phyloP scores from a whole-genome alignment of 2,888 invertebrate species.

The Epinotia demarniana region DNA sequence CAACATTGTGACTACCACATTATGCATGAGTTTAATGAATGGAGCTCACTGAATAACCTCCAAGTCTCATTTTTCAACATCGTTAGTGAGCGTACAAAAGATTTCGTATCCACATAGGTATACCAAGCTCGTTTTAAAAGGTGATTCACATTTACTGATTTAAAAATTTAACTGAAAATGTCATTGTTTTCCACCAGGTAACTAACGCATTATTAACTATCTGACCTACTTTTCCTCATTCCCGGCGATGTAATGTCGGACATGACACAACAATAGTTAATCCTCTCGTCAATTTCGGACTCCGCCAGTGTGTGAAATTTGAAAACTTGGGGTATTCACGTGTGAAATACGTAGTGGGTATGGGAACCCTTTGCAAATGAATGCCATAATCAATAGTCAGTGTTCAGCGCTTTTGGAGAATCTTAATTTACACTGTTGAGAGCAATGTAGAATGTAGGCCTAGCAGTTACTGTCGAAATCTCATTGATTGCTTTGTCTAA shows the following conservation, averaged over 20 bases:
- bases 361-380: conserved; percentile 53
- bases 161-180: background rate
- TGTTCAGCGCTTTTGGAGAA: conserved; percentile 46
- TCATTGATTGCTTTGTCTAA: background rate
- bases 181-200: background rate
- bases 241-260: conserved; percentile 6
- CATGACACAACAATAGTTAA: conserved; percentile 38
- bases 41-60: conserved; percentile 65
- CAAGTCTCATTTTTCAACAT: conserved; percentile 68
- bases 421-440: background rate
- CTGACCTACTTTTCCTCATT: conserved; percentile 13
- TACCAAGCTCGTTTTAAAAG: conserved; percentile 47
- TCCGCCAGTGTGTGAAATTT: conserved; percentile 55
- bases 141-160: too few species aligned
- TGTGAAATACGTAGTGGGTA: conserved; percentile 55
- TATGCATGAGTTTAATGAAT: conserved; percentile 63
- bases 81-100: conserved; percentile 59
- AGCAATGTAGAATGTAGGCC: background rate
- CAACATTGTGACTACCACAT: conserved; percentile 68
- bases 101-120: conserved; percentile 52
- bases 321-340: conserved; percentile 57
- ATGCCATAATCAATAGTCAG: too few species aligned
- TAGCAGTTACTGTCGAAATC: background rate
- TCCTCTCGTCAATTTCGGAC: conserved; percentile 25
- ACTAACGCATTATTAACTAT: conserved; percentile 1